Base-by-base conservation (phyloP, 2,113 vertebrate genomes). In the Atlantisia rogersi region DNA sequence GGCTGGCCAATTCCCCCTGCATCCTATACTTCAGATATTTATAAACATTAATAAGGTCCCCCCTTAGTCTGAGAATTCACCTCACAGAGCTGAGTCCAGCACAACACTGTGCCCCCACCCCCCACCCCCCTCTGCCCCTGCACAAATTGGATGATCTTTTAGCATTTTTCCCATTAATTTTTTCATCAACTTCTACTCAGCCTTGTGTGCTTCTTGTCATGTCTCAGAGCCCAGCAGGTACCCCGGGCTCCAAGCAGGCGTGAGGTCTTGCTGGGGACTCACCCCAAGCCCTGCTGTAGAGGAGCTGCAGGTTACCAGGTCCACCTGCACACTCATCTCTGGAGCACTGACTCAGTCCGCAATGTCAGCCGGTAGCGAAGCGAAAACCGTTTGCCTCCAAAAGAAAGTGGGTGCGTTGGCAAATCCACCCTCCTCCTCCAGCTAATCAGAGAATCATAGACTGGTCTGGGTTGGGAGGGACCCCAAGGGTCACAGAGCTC, bases 71-170 rank as follows among this genome's bases (percentile, higher is more conserved):
- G 56, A 25, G 17, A 73, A 63, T 64, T 50, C 50, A 29, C 8
- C 13, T 20, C 19, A 4, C 25, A 20, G 24, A 3, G 18, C 6
- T 13, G 59, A 64, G 59, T 12, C 39, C 31, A 15, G 5, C 0
- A 1, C 4, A 67, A 52, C 0, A 3, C 39, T 25, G 46, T 22
- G 11, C 35, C 35, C 35, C 35, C 35, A 35, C 35, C 35, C 35
- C 35, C 35, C 35, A 24, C 5, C 7, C 7, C 14, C 7, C 2
- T 35, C 35, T 35, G 35, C 2, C 14, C 9, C 2, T 2, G 20
- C 58, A 15, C 14, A 5, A 28, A 32, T 39, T 29, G 35, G 46
- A 8, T 25, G 28, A 32, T 10, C 9, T 8, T 76, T 35, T 9
- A 12, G 16, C 20, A 9, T 3, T 48, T 64, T 37, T 35, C 17